Evolutionary conservation across 2,113 vertebrate genomes (phyloP).

Genomic region (Propithecus coquereli): DNA sequence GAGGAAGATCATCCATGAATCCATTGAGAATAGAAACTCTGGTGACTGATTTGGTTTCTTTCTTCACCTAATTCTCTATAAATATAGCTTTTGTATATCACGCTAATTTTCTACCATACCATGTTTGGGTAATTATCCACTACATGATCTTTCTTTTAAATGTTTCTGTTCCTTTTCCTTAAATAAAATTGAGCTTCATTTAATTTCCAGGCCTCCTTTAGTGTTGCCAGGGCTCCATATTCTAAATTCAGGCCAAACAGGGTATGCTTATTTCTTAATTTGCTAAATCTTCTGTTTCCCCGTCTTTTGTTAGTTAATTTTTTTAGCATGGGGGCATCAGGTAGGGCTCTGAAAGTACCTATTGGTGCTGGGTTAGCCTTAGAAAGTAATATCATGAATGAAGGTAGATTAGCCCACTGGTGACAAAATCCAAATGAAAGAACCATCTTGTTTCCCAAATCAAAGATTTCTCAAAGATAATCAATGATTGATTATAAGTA

Average conservation of each 20-base stretch:
- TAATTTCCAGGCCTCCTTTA: background rate
- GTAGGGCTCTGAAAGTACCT: background rate
- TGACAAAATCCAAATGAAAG: background rate
- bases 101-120: background rate
- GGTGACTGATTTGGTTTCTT: background rate
- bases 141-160: background rate
- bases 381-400: background rate
- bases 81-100: background rate
- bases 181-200: background rate
- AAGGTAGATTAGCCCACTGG: background rate
- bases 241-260: background rate
- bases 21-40: background rate
- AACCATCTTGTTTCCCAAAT: background rate
- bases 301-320: background rate
- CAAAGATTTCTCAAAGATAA: slow-evolving; percentile 32
- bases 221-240: too few relatives aligned
- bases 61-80: background rate
- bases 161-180: background rate
- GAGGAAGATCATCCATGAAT: background rate
- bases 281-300: background rate
- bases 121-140: background rate
- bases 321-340: background rate
- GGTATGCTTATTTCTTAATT: slow-evolving; percentile 7
- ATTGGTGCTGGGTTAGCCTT: background rate
- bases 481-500: slow-evolving; percentile 46